Evolutionary conservation across 2,113 vertebrate species (phyloP), one percentile per base, ranked within the genome.

Genomic region (Glaucidium brasilianum): DNA sequence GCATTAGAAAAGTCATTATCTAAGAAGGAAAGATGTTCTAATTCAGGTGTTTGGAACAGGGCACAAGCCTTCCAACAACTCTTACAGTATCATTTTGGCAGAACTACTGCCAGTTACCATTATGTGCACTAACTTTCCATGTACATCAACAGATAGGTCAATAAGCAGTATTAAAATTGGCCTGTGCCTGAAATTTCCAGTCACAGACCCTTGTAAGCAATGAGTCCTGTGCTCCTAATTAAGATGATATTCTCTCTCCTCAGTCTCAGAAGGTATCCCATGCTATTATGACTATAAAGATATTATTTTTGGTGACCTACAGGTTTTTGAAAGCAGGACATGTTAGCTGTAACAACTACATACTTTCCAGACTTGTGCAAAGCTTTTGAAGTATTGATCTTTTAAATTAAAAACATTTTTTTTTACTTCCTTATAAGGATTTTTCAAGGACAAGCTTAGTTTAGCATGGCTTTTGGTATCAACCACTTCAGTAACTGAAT

Each of bases 1-100:
- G 83, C 88, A 94, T 96, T 97, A 97, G 92, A 92, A 97, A 97
- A 94, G 92, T 90, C 88, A 84, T 95, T 97, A 97, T 83, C 78
- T 85, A 92, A 95, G 90, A 96, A 97, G 95, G 92, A 94, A 96
- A 94, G 91, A 91, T 88, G 82, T 69, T 64, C 3, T 7, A 71
- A 60, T 71, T 92, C 95, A 89, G 94, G 49, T 92, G 76, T 80
- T 92, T 82, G 90, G 74, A 86, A 43, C 27, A 37, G 85, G 83
- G 45, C 41, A n/a, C 29, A 91, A 95, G 76, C 60, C 30, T 93
- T 93, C 81, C 71, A 62, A 50, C 55, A 39, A 8, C 58, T 91
- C 85, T 79, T 84, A 56, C 47, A 69, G 43, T 20, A 45, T n/a
- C 63, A 39, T 68, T 88, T 77, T 91, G 77, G 74, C 91, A 93